Conservation (phyloP, 2,113 vertebrate genomes). For the Scomber japonicus region DNA sequence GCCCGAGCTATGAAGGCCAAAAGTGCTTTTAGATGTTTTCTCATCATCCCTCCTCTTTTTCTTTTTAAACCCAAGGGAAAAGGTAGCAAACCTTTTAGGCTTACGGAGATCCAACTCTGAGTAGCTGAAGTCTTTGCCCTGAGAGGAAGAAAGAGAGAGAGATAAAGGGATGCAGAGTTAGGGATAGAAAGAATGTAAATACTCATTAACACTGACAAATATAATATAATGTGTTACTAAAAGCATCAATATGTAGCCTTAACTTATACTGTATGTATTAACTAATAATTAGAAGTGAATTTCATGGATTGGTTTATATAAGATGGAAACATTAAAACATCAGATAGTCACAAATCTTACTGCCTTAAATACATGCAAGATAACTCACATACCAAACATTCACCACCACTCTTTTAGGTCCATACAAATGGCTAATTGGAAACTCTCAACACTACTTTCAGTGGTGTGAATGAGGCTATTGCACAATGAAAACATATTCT, state of each 20-base stretch:
- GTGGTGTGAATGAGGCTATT: slow-evolving; percentile 18
- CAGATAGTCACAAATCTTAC: neutral
- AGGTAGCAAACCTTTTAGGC: slow-evolving; percentile 69
- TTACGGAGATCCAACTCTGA: slow-evolving; percentile 83
- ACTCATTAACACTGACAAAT: too few species aligned
- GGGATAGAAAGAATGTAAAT: neutral
- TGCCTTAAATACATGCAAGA: too few species aligned
- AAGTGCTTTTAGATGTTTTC: slow-evolving; percentile 58
- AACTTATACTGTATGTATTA: too few species aligned
- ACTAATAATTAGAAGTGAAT: too few species aligned
- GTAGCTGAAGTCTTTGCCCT: slow-evolving; percentile 75
- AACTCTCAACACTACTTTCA: neutral
- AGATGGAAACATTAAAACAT: neutral
- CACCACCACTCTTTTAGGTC: neutral
- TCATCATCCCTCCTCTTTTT: slow-evolving; percentile 72
- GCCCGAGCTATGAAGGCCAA: slow-evolving; percentile 25
- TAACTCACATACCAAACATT: neutral
- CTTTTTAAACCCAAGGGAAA: slow-evolving; percentile 76
- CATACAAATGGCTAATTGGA: neutral
- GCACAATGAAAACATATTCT: neutral
- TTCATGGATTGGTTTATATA: neutral
- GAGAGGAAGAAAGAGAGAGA: slow-evolving; percentile 14
- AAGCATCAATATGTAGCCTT: neutral
- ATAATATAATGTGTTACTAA: neutral
- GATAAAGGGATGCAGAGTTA: neutral